Conservation (phyloP, 2,113 vertebrate species). For the Plectropomus leopardus region DNA sequence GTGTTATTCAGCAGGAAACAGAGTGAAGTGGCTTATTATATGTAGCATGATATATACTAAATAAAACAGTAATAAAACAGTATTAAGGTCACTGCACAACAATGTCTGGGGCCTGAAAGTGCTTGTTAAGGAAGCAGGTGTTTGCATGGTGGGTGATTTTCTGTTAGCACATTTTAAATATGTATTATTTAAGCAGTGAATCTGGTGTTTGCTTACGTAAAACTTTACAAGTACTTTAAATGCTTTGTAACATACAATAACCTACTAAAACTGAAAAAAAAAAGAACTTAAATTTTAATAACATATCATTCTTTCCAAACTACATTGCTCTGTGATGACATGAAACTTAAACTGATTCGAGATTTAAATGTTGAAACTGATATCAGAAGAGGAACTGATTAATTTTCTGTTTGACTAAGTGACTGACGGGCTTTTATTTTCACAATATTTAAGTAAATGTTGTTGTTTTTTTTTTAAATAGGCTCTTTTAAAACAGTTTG, state of each 20-base stretch:
- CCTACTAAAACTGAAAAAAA: neutral
- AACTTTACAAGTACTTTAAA: neutral
- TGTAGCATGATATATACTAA: too few relatives aligned
- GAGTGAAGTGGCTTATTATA: neutral
- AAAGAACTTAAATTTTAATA: neutral
- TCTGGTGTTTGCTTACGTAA: neutral
- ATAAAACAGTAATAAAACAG: neutral
- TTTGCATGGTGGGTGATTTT: neutral
- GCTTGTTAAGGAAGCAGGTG: neutral
- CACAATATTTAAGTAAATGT: neutral
- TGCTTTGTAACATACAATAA: neutral
- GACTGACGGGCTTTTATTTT: neutral
- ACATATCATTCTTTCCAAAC: too few relatives aligned
- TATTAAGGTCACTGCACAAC: neutral
- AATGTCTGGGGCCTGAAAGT: neutral
- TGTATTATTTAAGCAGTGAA: accelerated
- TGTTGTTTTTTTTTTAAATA: neutral
- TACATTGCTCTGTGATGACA: neutral
- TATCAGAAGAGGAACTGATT: neutral
- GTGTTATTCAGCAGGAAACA: neutral
- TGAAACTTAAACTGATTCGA: neutral
- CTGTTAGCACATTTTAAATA: neutral
- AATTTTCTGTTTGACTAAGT: neutral
- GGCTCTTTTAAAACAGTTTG: neutral
- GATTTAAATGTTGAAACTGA: neutral